A percentile compares a stretch with the other conserved stretches of the same genome.
Evolutionary conservation across 2,888 invertebrate genomes (phyloP).

Genomic region (Eupithecia subfuscata): DNA sequence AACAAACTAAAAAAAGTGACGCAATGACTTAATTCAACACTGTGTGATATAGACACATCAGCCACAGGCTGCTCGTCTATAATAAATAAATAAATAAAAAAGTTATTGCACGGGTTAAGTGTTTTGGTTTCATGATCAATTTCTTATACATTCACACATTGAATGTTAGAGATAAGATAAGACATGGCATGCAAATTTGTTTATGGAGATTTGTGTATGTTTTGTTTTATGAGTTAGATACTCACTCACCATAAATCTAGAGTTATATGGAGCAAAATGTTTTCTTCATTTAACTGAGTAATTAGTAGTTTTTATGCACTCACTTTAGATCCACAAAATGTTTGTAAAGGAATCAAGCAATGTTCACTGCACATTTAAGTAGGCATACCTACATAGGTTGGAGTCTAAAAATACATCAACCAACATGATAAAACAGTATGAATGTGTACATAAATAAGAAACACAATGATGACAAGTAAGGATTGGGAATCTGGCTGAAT

Average conservation of each 20-base stretch:
- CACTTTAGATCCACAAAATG: conserved; percentile 57
- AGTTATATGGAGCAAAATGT: conserved; percentile 20
- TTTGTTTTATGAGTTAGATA: conserved; percentile 18
- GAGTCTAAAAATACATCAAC: conserved; percentile 80
- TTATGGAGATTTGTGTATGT: neutral
- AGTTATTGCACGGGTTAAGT: neutral
- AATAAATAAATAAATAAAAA: no score
- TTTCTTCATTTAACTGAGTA: conserved; percentile 53
- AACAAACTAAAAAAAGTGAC: no score
- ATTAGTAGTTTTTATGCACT: conserved; percentile 11
- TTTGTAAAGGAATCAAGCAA: conserved; percentile 75
- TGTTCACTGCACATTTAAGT: conserved; percentile 60
- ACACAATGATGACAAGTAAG: conserved; percentile 73
- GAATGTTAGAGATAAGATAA: neutral
- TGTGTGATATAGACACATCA: no score
- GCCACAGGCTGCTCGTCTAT: no score
- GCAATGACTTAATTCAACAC: no score
- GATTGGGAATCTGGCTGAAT: conserved; percentile 63
- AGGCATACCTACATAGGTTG: conserved; percentile 49
- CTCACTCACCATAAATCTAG: neutral
- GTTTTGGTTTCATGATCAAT: neutral
- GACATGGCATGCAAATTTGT: neutral
- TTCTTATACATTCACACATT: neutral
- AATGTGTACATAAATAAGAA: conserved; percentile 73
- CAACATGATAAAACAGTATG: conserved; percentile 78